These are phyloP conservation scores for Apostichopus parvimensis DNA, from an alignment of 35 echinoderm and acorn worm species.

Conservation along the genomic window DNA sequence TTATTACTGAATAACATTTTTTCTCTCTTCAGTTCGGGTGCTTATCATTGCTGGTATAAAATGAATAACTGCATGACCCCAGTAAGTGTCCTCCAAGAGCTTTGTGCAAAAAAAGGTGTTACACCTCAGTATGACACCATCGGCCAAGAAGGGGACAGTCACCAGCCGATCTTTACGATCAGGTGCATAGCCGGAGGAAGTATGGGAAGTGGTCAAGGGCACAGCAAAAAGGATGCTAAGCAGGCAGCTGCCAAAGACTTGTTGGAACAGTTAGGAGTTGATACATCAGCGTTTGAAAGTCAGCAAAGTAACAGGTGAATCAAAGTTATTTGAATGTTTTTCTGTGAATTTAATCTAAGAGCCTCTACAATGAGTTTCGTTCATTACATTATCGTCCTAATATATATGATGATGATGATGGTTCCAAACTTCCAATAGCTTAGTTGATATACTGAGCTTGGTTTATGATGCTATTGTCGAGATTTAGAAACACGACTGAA, in stretches of 20 bases:
- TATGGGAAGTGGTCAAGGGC: conserved; percentile 66
- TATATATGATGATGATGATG: no score
- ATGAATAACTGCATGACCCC: conserved; percentile 96
- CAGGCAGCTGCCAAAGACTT: conserved; percentile 87
- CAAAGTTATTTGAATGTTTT: neutral
- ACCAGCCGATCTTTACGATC: conserved; percentile 94
- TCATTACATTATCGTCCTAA: no score
- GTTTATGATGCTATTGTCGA: no score
- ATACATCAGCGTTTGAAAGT: conserved; percentile 62
- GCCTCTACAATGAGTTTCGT: no score
- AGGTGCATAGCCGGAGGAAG: conserved; percentile 74
- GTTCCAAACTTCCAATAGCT: no score
- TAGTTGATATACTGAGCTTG: no score
- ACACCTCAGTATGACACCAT: conserved; percentile 94
- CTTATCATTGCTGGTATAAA: no score
- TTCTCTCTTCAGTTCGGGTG: no score
- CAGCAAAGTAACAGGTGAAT: conserved; percentile 41
- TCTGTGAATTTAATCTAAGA: no score
- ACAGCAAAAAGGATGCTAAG: conserved; percentile 75
- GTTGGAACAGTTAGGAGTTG: conserved; percentile 73
- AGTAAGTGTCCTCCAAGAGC: conserved; percentile 92
- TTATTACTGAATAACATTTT: no score
- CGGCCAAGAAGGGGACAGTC: conserved; percentile 83
- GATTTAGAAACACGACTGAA: no score
- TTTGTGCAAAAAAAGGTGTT: conserved; percentile 87